Evolutionary conservation across 2,113 vertebrate species (phyloP), one percentile per base, ranked within the genome.

Genomic region (Ancistrus triradiatus): DNA sequence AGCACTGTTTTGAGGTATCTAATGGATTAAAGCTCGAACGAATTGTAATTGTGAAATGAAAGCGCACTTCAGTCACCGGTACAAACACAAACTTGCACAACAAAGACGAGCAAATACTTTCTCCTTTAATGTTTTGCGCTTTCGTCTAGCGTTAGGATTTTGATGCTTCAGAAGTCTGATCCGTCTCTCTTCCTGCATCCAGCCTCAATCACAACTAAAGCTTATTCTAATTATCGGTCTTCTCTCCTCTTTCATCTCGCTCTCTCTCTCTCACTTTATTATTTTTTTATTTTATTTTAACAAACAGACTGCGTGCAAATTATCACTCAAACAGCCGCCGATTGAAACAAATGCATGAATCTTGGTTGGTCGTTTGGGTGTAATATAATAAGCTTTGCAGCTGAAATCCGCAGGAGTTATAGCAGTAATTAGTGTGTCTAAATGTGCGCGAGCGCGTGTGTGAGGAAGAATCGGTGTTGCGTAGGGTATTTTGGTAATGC

Each of bases 401-500:
- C 55, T 27, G 24, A 58, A 58, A 58, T 43, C 55, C 42, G 55
- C 38, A 27, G 21, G n/a, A 52, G 50, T 19, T 27, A 1, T 9
- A 15, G 37, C 17, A 37, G 55, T 58, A 58, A 58, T 58, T 58
- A 58, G 38, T 56, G 19, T 11, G 35, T 27, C 28, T 21, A 35
- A 15, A 13, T 17, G 19, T 57, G 19, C 15, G 33, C 14, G 35
- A 40, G 21, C 25, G 35, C 40, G 53, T 57, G 21, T 25, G 21
- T 25, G 38, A 22, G 37, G 19, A 15, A 24, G 35, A 40, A 57
- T 24, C 40, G 53, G 40, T 57, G 53, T 57, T 57, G 35, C 53
- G 6, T 57, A 57, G 53, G 33, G 35, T 57, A 57, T 57, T 57
- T 38, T 57, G 53, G 38, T 57, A 33, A 57, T 57, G 53, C 53